Percentiles rank a stretch among this genome's conserved stretches.
Conservation (phyloP, 2,797 vertebrate genomes). For the Muscicapa striata region DNA sequence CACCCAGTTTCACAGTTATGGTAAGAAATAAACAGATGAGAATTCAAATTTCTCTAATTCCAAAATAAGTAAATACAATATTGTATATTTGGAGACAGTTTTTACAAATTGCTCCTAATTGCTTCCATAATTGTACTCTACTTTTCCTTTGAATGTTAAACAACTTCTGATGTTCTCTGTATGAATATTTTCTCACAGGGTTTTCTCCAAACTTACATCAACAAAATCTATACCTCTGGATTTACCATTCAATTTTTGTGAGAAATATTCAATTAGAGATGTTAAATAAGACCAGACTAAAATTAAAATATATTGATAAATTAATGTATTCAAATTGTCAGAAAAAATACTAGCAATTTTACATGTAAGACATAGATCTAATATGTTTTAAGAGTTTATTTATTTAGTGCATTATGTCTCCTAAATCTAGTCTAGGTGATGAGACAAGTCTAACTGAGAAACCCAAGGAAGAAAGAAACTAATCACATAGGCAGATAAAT, state of each 20-base stretch:
- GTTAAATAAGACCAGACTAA: background rate
- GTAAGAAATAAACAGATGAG: background rate
- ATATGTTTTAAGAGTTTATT: background rate
- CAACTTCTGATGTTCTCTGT: background rate
- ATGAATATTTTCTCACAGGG: background rate
- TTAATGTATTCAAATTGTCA: rapidly evolving
- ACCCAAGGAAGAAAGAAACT: background rate
- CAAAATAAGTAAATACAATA: background rate
- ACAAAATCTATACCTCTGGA: background rate
- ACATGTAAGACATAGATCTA: background rate
- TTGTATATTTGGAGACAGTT: background rate
- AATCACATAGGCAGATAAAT: background rate
- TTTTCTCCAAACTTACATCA: background rate
- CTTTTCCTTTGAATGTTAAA: background rate
- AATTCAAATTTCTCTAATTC: background rate
- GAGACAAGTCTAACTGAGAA: background rate
- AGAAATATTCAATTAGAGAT: background rate
- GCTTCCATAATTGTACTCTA: background rate
- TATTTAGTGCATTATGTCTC: background rate
- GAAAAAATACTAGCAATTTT: background rate
- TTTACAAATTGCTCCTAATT: background rate
- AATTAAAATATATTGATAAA: background rate
- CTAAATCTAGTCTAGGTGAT: background rate
- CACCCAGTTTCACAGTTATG: rapidly evolving
- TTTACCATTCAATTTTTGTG: background rate